phyloP scores from a whole-genome alignment of 2,113 vertebrate genomes.

The Embiotoca jacksoni region DNA sequence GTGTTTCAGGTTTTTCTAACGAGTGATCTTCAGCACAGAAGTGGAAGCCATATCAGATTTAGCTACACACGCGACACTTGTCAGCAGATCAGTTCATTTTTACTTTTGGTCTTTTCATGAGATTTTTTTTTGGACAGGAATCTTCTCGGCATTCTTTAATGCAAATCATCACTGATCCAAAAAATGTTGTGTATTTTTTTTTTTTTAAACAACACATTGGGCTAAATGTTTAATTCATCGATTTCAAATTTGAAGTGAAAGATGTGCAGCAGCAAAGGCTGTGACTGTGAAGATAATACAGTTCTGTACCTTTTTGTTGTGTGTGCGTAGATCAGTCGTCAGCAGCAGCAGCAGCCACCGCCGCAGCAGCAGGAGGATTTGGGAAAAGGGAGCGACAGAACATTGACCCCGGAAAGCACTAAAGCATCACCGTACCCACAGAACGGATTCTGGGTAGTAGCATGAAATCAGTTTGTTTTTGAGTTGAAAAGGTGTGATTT shows the following conservation, averaged over 20 bases:
- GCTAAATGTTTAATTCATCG: too few relatives aligned
- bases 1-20: too few relatives aligned
- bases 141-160: too few relatives aligned
- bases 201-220: too few relatives aligned
- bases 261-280: neutral
- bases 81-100: too few relatives aligned
- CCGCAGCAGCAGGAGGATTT: constrained; percentile 71
- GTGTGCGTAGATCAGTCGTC: constrained; percentile 73
- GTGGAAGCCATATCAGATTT: too few relatives aligned
- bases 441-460: constrained; percentile 78
- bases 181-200: too few relatives aligned
- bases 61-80: too few relatives aligned
- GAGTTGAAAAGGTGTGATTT: constrained; percentile 85
- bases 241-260: neutral
- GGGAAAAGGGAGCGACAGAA: constrained; percentile 87
- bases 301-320: neutral
- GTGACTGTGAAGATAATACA: neutral
- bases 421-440: constrained; percentile 72
- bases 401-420: constrained; percentile 87
- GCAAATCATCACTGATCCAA: too few relatives aligned
- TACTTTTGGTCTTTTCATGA: too few relatives aligned
- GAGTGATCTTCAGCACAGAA: too few relatives aligned
- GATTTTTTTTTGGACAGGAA: too few relatives aligned
- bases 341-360: constrained; percentile 44
- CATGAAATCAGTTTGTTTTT: constrained; percentile 85